Conservation (phyloP, 1,140 invertebrate genomes). For the Apis florea region DNA sequence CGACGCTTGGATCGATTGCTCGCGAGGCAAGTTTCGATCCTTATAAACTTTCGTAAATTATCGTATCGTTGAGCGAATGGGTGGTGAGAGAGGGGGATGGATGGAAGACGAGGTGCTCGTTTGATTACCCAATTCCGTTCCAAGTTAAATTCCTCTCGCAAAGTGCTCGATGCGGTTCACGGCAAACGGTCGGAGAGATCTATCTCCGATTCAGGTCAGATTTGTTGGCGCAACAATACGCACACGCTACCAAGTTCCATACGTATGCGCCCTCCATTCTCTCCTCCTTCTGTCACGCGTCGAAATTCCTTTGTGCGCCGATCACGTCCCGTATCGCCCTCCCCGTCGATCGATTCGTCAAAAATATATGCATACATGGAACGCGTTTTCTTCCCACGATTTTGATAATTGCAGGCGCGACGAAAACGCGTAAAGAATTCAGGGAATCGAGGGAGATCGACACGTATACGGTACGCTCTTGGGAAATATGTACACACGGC, state of each 20-base stretch:
- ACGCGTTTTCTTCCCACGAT: conserved; percentile 2
- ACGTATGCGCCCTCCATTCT: not conserved
- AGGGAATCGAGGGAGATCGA: too few species aligned
- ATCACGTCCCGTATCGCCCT: not conserved
- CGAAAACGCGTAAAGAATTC: not conserved
- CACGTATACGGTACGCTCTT: not conserved
- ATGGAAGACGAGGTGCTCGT: conserved; percentile 24
- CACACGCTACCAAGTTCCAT: not conserved
- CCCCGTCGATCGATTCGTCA: not conserved
- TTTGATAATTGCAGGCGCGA: not conserved
- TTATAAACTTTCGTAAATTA: too few species aligned
- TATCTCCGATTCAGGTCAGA: conserved; percentile 55
- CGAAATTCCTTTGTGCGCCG: conserved; percentile 34
- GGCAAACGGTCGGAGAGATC: conserved; percentile 44
- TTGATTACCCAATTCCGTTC: conserved; percentile 55
- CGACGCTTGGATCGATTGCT: too few species aligned
- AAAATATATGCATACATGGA: not conserved
- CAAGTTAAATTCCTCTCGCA: conserved; percentile 51
- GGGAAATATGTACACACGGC: not conserved
- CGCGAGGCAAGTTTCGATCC: too few species aligned
- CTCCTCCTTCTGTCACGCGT: not conserved
- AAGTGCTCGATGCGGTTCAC: conserved; percentile 30
- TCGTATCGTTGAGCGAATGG: too few species aligned
- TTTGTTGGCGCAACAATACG: conserved; percentile 49
- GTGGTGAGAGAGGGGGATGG: not conserved